phyloP scores from a whole-genome alignment of 2,797 vertebrate genomes.

The Pseudochirops corinnae region DNA sequence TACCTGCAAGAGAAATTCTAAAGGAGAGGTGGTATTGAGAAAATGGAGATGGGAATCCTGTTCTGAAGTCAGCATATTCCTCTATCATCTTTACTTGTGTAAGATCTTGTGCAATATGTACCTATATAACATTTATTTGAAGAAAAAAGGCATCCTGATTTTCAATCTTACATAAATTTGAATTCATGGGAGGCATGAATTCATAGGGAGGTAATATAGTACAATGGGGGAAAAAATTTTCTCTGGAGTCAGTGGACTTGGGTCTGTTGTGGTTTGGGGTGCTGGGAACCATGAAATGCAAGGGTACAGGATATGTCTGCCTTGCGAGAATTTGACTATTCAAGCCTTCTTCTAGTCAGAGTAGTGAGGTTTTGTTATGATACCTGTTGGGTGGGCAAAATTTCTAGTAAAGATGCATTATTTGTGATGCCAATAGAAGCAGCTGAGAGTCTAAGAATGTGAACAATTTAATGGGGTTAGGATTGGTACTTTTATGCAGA shows the following conservation, averaged over 20 bases:
- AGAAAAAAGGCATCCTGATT: conserved; percentile 19
- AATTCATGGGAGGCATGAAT: not conserved
- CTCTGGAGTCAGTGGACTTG: not conserved
- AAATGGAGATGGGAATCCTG: not conserved
- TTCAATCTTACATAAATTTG: not conserved
- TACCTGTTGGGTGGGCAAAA: too few species aligned
- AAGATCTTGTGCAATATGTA: not conserved
- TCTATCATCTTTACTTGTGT: not conserved
- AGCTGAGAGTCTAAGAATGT: too few species aligned
- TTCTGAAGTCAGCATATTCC: not conserved
- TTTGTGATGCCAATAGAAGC: too few species aligned
- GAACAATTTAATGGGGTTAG: too few species aligned
- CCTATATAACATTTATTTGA: not conserved
- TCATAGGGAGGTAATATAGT: not conserved
- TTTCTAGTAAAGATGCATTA: too few species aligned
- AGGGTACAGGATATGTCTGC: too few species aligned
- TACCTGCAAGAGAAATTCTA: conserved; percentile 31
- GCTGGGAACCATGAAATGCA: too few species aligned
- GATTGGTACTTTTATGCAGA: too few species aligned
- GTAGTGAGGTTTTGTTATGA: too few species aligned
- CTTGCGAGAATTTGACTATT: too few species aligned
- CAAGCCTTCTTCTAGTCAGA: too few species aligned
- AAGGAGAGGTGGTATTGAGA: not conserved
- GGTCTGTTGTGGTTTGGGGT: too few species aligned
- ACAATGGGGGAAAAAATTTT: not conserved